Evolutionary conservation across 2,113 vertebrate species (phyloP).

Genomic region (Cromileptes altivelis): DNA sequence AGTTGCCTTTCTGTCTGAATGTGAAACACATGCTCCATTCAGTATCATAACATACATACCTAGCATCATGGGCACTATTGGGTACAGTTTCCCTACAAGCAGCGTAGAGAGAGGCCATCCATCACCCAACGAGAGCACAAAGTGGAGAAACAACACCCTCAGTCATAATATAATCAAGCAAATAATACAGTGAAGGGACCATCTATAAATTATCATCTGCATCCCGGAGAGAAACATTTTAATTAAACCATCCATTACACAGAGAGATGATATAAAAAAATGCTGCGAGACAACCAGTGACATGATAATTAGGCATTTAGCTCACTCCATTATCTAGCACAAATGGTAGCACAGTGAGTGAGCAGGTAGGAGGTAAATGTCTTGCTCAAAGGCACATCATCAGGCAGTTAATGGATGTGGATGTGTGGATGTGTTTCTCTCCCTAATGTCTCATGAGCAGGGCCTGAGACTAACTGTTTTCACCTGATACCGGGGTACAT

Average conservation of each 20-base stretch:
- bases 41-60: slow-evolving; percentile 73
- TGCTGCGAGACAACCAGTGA: slow-evolving; percentile 21
- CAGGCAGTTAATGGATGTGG: slow-evolving; percentile 5
- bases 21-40: slow-evolving; percentile 1
- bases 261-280: slow-evolving; percentile 7
- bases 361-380: slow-evolving; percentile 12
- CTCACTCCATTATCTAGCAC: slow-evolving; percentile 24
- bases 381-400: slow-evolving; percentile 32
- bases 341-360: neutral
- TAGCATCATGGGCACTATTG: slow-evolving; percentile 80
- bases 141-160: slow-evolving; percentile 72
- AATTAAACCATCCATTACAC: slow-evolving; percentile 54
- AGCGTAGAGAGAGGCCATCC: slow-evolving; percentile 64
- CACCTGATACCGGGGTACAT: too few species aligned
- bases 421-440: too few species aligned
- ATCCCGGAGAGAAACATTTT: slow-evolving; percentile 32
- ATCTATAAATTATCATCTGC: slow-evolving; percentile 27
- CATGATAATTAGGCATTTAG: slow-evolving; percentile 40
- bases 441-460: neutral
- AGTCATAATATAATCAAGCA: slow-evolving; percentile 64
- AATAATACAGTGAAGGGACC: slow-evolving; percentile 17
- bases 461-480: too few species aligned
- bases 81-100: slow-evolving; percentile 79
- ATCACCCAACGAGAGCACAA: slow-evolving; percentile 78
- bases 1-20: neutral